Percentiles rank a stretch among this genome's conserved stretches.
These are phyloP conservation scores for Chlorodrepanis virens DNA, from an alignment of 2,113 vertebrate species.

Conservation along the genomic window DNA sequence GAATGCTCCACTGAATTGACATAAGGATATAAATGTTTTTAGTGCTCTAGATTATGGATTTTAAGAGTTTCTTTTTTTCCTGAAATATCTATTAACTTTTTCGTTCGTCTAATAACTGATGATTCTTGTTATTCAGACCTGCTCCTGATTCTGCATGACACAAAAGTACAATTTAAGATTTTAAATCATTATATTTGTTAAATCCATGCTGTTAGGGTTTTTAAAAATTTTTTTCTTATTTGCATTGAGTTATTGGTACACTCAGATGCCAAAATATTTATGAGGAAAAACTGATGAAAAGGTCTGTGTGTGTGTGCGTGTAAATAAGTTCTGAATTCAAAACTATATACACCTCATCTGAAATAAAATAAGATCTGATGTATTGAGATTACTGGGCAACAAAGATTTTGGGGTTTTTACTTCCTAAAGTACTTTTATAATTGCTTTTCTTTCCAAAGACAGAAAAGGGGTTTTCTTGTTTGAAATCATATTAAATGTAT, in stretches of 20 bases:
- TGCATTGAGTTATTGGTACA: not conserved
- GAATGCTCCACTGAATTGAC: not conserved
- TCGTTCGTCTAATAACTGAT: not conserved
- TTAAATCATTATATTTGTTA: not conserved
- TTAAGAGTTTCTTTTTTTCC: not conserved
- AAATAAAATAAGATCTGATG: not conserved
- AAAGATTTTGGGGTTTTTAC: not conserved
- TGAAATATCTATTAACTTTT: not conserved
- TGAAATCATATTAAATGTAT: not conserved
- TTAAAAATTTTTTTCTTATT: not conserved
- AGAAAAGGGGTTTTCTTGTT: not conserved
- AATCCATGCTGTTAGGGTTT: not conserved
- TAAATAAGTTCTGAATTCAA: not conserved
- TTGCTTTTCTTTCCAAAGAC: not conserved
- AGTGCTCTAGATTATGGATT: not conserved
- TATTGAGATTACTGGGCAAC: not conserved
- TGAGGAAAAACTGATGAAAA: not conserved
- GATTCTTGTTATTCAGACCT: not conserved
- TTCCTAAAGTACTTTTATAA: not conserved
- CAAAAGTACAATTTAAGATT: not conserved
- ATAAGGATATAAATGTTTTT: not conserved
- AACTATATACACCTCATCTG: not conserved
- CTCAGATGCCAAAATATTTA: not conserved
- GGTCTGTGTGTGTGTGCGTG: not conserved
- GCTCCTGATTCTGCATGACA: not conserved